A percentile compares a stretch with the other conserved stretches of the same genome.
These are phyloP conservation scores for Eilema sororculum DNA, from an alignment of 2,888 invertebrate species.

Conservation along the genomic window DNA sequence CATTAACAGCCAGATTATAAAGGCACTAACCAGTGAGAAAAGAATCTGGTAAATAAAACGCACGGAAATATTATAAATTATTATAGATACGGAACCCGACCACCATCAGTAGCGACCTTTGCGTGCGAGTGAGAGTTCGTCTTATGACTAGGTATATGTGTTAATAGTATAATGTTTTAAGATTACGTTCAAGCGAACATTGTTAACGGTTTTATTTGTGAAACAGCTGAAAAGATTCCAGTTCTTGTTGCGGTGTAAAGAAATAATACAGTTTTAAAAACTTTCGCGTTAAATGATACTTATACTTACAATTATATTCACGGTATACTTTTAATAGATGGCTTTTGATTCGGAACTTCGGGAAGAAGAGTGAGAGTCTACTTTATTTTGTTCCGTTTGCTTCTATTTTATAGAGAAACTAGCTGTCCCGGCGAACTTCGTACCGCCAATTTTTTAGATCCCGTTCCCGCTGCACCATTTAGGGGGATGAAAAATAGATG, in stretches of 20 bases:
- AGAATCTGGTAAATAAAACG: background rate
- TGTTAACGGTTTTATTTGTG: conserved; percentile 37
- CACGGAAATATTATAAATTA: background rate
- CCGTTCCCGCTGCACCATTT: no score
- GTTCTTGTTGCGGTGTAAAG: background rate
- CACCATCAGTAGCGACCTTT: conserved; percentile 5
- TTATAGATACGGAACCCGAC: conserved; percentile 31
- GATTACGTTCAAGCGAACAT: conserved; percentile 30
- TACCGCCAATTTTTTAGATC: no score
- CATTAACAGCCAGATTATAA: background rate
- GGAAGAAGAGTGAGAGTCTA: no score
- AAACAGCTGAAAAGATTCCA: conserved; percentile 17
- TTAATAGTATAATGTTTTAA: conserved; percentile 31
- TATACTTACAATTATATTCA: background rate
- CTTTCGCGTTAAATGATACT: background rate
- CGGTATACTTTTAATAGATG: background rate
- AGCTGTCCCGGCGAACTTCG: no score
- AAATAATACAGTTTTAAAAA: background rate
- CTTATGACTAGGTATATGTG: conserved; percentile 35
- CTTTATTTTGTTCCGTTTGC: no score
- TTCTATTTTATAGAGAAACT: no score
- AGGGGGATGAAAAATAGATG: no score
- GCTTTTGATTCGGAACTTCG: no score
- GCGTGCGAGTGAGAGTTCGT: conserved; percentile 46
- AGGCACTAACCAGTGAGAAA: background rate